phyloP scores from a whole-genome alignment of 2,888 invertebrate species.

The Ophonus ardosiacus region DNA sequence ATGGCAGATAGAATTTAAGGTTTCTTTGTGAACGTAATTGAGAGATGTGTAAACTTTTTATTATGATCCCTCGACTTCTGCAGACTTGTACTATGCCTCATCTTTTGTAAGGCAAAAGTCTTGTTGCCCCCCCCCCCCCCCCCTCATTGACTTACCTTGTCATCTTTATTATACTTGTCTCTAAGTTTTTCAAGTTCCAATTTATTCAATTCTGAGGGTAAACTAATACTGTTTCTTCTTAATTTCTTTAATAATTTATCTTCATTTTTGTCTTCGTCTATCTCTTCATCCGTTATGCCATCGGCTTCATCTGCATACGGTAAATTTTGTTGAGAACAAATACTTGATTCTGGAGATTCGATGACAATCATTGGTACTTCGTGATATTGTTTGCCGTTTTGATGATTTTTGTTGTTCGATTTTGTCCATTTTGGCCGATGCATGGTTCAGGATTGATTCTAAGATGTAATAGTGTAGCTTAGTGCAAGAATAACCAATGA shows the following conservation, averaged over 20 bases:
- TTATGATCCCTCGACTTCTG: too few relatives aligned
- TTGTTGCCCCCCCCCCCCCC: too few relatives aligned
- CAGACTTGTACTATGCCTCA: too few relatives aligned
- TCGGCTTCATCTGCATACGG: conserved; percentile 56
- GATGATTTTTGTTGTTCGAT: neutral
- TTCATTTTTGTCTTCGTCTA: neutral
- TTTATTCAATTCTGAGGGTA: conserved; percentile 84
- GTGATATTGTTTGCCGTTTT: conserved; percentile 34
- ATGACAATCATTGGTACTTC: conserved; percentile 57
- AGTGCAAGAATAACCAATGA: too few relatives aligned
- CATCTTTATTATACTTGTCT: conserved; percentile 69
- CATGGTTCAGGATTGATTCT: neutral
- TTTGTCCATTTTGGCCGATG: conserved; percentile 45
- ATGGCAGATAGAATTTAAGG: too few relatives aligned
- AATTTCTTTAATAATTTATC: conserved; percentile 68
- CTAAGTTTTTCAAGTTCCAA: conserved; percentile 81
- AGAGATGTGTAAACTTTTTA: too few relatives aligned
- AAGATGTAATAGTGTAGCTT: neutral
- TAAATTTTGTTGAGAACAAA: conserved; percentile 34
- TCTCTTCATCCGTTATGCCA: conserved; percentile 1
- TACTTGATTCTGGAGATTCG: conserved; percentile 52
- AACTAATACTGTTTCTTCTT: conserved; percentile 85
- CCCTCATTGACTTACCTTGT: too few relatives aligned
- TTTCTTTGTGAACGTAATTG: too few relatives aligned
- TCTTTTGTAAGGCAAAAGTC: too few relatives aligned